A percentile compares a stretch with the other conserved stretches of the same genome.
Evolutionary conservation across 2,113 vertebrate species (phyloP).

Genomic region (Xyliphius kryptos): DNA sequence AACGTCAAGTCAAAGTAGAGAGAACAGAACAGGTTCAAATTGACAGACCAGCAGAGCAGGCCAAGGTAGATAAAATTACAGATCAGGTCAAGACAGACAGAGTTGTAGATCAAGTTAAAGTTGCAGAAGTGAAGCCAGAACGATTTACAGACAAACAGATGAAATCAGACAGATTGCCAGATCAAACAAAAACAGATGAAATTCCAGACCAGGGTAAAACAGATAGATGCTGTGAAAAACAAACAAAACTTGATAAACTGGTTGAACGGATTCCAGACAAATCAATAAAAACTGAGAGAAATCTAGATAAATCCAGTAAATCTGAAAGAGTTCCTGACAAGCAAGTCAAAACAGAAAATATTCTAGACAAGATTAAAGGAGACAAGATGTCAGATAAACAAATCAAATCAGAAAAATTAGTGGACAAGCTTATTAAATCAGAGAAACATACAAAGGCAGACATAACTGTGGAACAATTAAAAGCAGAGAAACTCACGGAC

Average conservation of each 20-base stretch:
- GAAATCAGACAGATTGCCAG: slow-evolving; percentile 40
- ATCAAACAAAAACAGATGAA: too few species aligned
- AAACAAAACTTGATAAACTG: slow-evolving; percentile 28
- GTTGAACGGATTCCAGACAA: slow-evolving; percentile 38
- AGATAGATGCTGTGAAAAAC: slow-evolving; percentile 42
- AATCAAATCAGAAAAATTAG: slow-evolving; percentile 42
- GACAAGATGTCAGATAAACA: slow-evolving; percentile 42
- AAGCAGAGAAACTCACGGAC: slow-evolving; percentile 37
- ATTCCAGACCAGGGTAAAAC: too few species aligned
- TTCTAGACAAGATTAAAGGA: slow-evolving; percentile 37
- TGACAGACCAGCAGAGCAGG: slow-evolving; percentile 49
- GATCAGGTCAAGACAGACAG: slow-evolving; percentile 37
- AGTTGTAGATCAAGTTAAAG: slow-evolving; percentile 36
- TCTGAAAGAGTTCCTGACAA: slow-evolving; percentile 42
- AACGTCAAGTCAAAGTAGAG: slow-evolving; percentile 29
- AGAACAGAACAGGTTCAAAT: slow-evolving; percentile 35
- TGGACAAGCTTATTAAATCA: slow-evolving; percentile 34
- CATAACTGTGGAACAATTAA: slow-evolving; percentile 39
- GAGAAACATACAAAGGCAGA: slow-evolving; percentile 40
- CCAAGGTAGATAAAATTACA: slow-evolving; percentile 37
- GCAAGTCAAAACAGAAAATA: slow-evolving; percentile 35
- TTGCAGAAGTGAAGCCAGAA: too few species aligned
- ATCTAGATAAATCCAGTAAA: slow-evolving; percentile 44
- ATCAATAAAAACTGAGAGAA: slow-evolving; percentile 42
- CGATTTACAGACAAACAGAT: slow-evolving; percentile 31